Evolutionary conservation across 2,113 vertebrate genomes (phyloP).

Genomic region (Willisornis vidua): DNA sequence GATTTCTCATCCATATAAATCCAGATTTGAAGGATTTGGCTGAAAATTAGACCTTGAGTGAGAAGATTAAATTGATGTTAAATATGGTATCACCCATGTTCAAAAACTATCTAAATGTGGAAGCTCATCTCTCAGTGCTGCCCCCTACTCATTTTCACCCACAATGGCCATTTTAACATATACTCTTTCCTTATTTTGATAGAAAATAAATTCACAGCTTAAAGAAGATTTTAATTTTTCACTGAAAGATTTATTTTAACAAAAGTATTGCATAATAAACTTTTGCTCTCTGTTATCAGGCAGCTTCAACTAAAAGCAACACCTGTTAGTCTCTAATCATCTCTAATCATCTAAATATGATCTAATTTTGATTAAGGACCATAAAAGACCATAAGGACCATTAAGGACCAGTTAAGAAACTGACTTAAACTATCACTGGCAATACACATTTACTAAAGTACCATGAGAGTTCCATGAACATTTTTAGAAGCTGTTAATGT

Average conservation of each 20-base stretch:
- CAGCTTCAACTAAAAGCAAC: background rate
- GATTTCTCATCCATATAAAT: background rate
- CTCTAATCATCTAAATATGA: background rate
- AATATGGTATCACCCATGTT: background rate
- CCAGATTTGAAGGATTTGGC: background rate
- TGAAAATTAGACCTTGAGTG: background rate
- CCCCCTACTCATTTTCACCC: rapidly evolving
- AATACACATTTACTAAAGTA: background rate
- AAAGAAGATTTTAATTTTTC: background rate
- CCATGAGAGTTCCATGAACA: background rate
- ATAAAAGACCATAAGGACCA: background rate
- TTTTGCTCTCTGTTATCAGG: background rate
- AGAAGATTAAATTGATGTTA: background rate
- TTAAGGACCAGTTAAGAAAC: background rate
- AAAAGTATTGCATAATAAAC: background rate
- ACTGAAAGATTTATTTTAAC: background rate
- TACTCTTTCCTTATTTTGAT: background rate
- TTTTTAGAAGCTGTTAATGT: background rate
- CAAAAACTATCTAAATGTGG: background rate
- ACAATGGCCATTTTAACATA: background rate
- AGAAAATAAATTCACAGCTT: background rate
- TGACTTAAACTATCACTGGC: background rate
- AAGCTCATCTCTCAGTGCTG: background rate
- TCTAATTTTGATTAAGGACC: background rate
- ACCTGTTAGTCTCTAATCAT: background rate